Base-by-base conservation (phyloP, 2,797 vertebrate genomes). In the Xiphorhynchus erythropygius region DNA sequence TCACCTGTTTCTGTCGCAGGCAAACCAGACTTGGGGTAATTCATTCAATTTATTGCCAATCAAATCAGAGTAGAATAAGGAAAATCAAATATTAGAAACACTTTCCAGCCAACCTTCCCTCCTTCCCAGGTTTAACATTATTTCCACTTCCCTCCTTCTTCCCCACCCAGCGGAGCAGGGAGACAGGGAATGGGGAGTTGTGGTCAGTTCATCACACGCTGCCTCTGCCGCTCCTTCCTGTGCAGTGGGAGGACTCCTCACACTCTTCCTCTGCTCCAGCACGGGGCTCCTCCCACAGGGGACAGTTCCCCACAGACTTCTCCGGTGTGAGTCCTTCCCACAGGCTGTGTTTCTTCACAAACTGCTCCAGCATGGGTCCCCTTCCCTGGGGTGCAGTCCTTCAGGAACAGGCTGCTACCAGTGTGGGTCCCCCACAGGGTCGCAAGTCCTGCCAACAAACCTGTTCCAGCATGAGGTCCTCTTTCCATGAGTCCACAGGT, bases 191-290 rank as follows among this genome's bases (percentile, higher is more conserved):
- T 4, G 3, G 44, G 37, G 22, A 33, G 9, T 24, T 46, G 30
- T 7, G 21, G 30, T 6, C 44, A 64, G 8, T 64, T 70, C 33
- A 17, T 75, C 47, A 11, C 33, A 13, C 0, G 0, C 33, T 13
- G 8, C 32, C 9, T 63, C 42, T 70, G 37, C 17, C 1, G 1
- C 17, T 57, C 24, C 57, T 39, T 64, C 39, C 64, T 59, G 22
- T 9, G 64, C 70, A 63, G 11, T 17, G 23, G 13, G 6, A 37
- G 23, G 19, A 24, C 10, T 62, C 46, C 76, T 67, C n/a, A n/a
- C 10, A 33, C 14, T 39, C 32, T 44, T 63, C 79, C 37, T 77
- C 73, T 71, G 24, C 44, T 41, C 50, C 30, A 64, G 1, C 30
- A 15, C 8, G 15, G 37, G 13, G 21, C 37, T 11, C 17, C 24